Evolutionary conservation across 1,140 invertebrate genomes (phyloP), one percentile per base, ranked within the genome.

Genomic region (Camponotus vicinus): DNA sequence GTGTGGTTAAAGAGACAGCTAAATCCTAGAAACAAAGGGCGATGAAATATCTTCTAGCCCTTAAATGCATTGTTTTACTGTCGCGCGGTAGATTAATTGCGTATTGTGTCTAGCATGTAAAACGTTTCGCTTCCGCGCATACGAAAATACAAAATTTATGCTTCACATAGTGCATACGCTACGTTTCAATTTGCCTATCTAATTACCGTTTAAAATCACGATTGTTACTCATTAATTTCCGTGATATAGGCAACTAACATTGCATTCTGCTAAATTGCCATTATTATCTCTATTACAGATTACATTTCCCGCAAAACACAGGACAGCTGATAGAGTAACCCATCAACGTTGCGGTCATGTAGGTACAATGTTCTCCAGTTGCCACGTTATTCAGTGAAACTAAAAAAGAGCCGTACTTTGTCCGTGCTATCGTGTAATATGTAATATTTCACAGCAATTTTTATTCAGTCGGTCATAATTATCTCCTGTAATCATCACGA

Each of bases 241-340:
- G 69, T 73, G 79, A 83, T 82, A 82, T 82, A 55, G 79, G 27
- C 27, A 83, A 55, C 69, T 75, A 75, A 83, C 77, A 87, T 85
- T 55, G 88, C 40, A 85, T 76, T 87, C 78, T 85, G 79, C 32
- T 52, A 85, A 87, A 87, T 45, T 83, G 75, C 75, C 70, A 73
- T 87, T 85, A 83, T 84, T 85, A 83, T 84, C 75, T 67, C 64
- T 59, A 40, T 70, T 61, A 57, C 37, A 55, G 61, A 67, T 67
- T 77, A 75, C 71, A 59, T 49, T 34, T 84, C 37, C 64, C 49
- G 57, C 77, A 82, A 49, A 67, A 63, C 42, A 37, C 52, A 52
- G 32, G 2, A 64, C 55, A 40, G 27, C 69, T 61, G 55, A 82
- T 73, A 45, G 79, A 40, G 55, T 49, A 57, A 57, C 67, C 61